phyloP scores from a whole-genome alignment of 2,113 vertebrate genomes.

The Poeciliopsis retropinna region DNA sequence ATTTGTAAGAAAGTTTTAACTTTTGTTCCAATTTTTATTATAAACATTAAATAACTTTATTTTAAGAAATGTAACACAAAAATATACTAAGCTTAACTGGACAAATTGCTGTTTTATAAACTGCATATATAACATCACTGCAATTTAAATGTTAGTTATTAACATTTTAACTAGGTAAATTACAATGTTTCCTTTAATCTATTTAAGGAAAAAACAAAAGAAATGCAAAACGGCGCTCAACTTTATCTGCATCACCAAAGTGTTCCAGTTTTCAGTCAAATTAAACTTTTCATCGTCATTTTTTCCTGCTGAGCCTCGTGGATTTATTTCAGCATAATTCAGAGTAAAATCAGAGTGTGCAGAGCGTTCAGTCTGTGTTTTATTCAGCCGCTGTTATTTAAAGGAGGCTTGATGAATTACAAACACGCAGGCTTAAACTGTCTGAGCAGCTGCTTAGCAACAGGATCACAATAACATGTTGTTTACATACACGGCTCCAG shows the following conservation, averaged over 20 bases:
- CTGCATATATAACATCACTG: neutral
- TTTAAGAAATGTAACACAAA: neutral
- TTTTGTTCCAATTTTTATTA: no score
- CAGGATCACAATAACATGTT: neutral
- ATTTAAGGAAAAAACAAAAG: no score
- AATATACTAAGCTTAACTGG: no score
- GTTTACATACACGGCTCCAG: neutral
- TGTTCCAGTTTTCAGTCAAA: neutral
- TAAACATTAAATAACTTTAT: no score
- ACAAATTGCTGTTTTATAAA: neutral
- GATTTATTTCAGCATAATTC: neutral
- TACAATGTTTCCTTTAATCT: no score
- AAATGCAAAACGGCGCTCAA: no score
- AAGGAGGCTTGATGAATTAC: constrained; percentile 54
- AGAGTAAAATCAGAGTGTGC: neutral
- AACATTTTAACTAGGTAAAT: no score
- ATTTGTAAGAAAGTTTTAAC: no score
- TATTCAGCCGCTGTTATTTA: constrained; percentile 54
- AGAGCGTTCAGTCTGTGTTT: neutral
- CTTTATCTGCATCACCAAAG: neutral
- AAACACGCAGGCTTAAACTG: constrained; percentile 33
- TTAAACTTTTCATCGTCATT: no score
- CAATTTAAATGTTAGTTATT: no score
- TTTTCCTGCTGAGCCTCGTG: no score
- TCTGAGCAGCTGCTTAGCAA: constrained; percentile 47